Percentiles rank a stretch among this genome's conserved stretches.
Conservation (phyloP, 1,140 invertebrate genomes). For the Eumaeus atala region DNA sequence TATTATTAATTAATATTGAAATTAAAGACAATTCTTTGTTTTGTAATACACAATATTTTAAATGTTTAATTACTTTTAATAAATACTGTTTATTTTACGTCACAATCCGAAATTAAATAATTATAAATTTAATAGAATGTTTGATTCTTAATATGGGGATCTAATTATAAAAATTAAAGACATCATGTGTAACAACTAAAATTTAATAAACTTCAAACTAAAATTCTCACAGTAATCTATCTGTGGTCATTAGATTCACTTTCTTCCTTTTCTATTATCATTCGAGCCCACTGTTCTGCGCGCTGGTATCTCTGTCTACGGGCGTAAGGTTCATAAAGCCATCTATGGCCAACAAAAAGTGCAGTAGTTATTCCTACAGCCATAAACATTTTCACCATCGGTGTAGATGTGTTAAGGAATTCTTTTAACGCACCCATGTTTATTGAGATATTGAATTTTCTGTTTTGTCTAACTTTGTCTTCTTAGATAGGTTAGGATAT, state of each 20-base stretch:
- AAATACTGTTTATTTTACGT: too few relatives aligned
- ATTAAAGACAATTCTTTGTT: too few relatives aligned
- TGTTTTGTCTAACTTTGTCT: conserved; percentile 18
- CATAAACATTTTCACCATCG: conserved; percentile 49
- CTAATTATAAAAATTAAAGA: too few relatives aligned
- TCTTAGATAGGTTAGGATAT: conserved; percentile 31
- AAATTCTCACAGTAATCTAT: not conserved
- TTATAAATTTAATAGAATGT: too few relatives aligned
- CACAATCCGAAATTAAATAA: too few relatives aligned
- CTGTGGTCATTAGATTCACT: conserved; percentile 11
- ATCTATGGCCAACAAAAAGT: conserved; percentile 34
- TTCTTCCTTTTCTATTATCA: conserved; percentile 55
- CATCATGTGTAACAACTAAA: not conserved
- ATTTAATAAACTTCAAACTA: not conserved
- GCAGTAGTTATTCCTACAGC: conserved; percentile 44
- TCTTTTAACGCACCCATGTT: conserved; percentile 29
- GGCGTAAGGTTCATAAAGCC: conserved; percentile 39
- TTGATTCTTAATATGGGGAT: too few relatives aligned
- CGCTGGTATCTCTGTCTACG: conserved; percentile 30
- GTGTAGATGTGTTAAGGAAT: conserved; percentile 41
- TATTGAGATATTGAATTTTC: conserved; percentile 22
- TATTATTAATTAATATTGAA: too few relatives aligned
- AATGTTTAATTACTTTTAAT: too few relatives aligned
- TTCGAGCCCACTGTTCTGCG: conserved; percentile 54
- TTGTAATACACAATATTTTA: too few relatives aligned